Base-by-base conservation (phyloP, 2,113 vertebrate species). In the human region DNA sequence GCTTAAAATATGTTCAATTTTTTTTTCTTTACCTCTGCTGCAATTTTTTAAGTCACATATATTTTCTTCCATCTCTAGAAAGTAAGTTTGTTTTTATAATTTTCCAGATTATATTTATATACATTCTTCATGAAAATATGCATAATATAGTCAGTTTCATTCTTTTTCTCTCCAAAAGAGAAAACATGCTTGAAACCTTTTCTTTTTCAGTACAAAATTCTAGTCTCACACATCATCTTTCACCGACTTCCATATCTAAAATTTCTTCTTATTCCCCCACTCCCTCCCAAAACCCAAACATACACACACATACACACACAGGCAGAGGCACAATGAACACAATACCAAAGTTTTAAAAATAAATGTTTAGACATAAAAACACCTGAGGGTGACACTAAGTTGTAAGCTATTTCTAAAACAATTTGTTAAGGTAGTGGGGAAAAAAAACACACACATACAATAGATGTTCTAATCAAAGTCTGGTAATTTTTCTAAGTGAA, bases 171-270 rank as follows among this genome's bases (percentile, higher is more conserved):
- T 78, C 27, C 89, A 59, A 93, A 20, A 14, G 30, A 83, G 14
- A 97, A 97, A 94, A 94, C 13, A 75, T 87, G 13, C 12, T 93
- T 80, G 55, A 86, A 96, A 92, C 59, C 14, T 73, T 97, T 93
- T 89, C 87, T 86, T 92, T 96, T 96, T 75, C 45, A 91, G 25
- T 86, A 80, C 13, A 96, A 94, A 93, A 75, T 43, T 95, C n/a
- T 11, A 89, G 14, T 57, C 16, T 5, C n/a, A 82, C 88, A n/a
- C 0, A 76, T 80, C 18, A 93, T 90, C 64, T 93, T 90, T 87
- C 80, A 88, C 80, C 57, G 40, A 73, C 35, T 88, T 90, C 18
- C 27, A 89, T 61, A 73, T 27, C 40, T 88, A 89, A 97, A 95
- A 96, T 91, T 87, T 79, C 48, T 94, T 25, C 30, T 97, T 91